Conservation (phyloP, 2,888 invertebrate genomes). For the Galeruca laticollis region DNA sequence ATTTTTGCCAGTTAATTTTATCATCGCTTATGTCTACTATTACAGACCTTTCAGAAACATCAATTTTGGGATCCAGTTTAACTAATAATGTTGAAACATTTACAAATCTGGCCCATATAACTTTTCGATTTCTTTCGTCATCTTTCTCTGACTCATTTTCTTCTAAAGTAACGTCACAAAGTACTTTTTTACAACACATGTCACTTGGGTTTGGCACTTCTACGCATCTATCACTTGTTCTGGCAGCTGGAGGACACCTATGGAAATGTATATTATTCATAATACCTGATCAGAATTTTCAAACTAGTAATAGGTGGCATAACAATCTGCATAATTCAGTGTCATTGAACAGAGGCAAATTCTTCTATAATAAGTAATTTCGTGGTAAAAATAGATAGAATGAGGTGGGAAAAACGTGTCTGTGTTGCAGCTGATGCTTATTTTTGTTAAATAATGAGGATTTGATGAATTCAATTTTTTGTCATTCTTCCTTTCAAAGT, state of each 20-base stretch:
- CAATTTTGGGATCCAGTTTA: conserved; percentile 63
- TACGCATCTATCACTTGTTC: conserved; percentile 80
- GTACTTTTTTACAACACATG: conserved; percentile 85
- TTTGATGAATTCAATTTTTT: no score
- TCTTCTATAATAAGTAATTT: no score
- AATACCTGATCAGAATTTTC: neutral
- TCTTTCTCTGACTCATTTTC: conserved; percentile 74
- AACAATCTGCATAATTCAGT: no score
- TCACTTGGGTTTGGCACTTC: conserved; percentile 86
- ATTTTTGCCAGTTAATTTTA: conserved; percentile 65
- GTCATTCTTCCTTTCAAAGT: no score
- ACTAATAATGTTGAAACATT: conserved; percentile 65
- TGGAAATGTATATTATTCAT: conserved; percentile 10
- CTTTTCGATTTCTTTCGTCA: conserved; percentile 55
- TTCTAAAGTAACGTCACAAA: conserved; percentile 87
- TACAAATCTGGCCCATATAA: conserved; percentile 61
- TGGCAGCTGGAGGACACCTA: conserved; percentile 74
- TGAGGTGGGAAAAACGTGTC: no score
- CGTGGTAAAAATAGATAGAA: no score
- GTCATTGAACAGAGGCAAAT: no score
- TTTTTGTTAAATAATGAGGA: no score
- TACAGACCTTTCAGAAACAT: conserved; percentile 58
- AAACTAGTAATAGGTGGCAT: no score
- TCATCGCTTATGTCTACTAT: conserved; percentile 66
- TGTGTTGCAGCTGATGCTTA: no score